Percentiles rank a stretch among this genome's conserved stretches.
Conservation (phyloP, 92 coral and sea anemone genomes). For the Nematostella vectensis region DNA sequence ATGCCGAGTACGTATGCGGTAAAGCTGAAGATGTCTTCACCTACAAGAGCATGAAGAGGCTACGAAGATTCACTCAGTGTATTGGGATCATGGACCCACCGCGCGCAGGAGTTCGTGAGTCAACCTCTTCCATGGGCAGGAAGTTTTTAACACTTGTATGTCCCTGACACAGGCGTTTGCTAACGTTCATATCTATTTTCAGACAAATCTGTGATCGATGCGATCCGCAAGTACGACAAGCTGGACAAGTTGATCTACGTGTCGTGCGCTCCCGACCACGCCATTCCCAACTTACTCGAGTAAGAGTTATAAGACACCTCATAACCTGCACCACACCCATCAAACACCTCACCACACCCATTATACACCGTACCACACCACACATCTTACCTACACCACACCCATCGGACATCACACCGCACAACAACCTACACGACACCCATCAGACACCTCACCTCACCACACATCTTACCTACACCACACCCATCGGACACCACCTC, state of each 20-base stretch:
- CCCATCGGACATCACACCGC: too few relatives aligned
- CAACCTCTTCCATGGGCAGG: neutral
- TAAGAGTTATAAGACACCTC: constrained; percentile 36
- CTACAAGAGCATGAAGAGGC: constrained; percentile 46
- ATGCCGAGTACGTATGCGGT: constrained; percentile 80
- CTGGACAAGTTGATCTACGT: constrained; percentile 79
- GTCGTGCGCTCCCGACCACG: constrained; percentile 77
- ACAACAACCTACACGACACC: too few relatives aligned
- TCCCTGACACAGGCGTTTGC: too few relatives aligned
- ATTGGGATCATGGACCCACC: constrained; percentile 96
- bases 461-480: too few relatives aligned
- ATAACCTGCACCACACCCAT: neutral
- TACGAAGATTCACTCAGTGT: constrained; percentile 56
- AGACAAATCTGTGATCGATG: constrained; percentile 73
- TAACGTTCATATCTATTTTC: too few relatives aligned
- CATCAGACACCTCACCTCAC: too few relatives aligned
- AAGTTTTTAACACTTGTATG: too few relatives aligned
- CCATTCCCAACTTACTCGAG: constrained; percentile 83
- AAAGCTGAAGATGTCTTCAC: constrained; percentile 86
- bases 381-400: too few relatives aligned
- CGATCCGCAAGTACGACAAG: constrained; percentile 66
- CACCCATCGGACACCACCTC: too few relatives aligned
- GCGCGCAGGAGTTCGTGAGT: constrained; percentile 95
- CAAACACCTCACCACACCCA: too few relatives aligned
- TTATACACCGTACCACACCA: too few relatives aligned